Evolutionary conservation across 1,140 invertebrate species (phyloP), one percentile per base, ranked within the genome.

Genomic region (Luehdorfia chinensis): DNA sequence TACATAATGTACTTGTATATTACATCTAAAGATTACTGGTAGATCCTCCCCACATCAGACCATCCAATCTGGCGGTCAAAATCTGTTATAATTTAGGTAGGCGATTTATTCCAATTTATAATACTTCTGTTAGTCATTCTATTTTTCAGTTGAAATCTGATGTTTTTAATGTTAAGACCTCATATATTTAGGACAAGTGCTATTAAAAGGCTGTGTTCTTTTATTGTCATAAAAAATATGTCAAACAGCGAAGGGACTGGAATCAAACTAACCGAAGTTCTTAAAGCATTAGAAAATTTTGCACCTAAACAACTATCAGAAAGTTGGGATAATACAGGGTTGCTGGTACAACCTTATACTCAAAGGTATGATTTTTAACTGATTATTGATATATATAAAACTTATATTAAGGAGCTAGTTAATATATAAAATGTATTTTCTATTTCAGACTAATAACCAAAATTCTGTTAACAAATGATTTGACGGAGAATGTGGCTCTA

Each of bases 281-380:
- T 96, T 2, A 57, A 84, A 9, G 77, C 84, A 43, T 77, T 98
- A 18, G 88, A 95, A 66, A 72, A 87, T 12, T 93, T 94, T 83
- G 95, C 95, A 5, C 90, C 94, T 19, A 75, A 90, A 8, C 74
- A 81, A 2, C 87, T 96, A 6, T 94, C 97, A 0, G 96, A 93
- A 59, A 90, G 88, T 16, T 99, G 97, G 97, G 98, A 99, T 76
- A 99, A 99, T 87, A 97, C 98, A 15, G 97, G 97, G 4, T 80
- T 99, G 3, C 85, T 99, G 5, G 88, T 98, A 6, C 94, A 98
- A 71, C 95, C 96, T 7, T 89, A 89, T 11, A 87, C 81, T 57
- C 71, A 89, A 19, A 90, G 87, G 86, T 75, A 77, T 14, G n/a
- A 6, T 34, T 25, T 45, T 31, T 45, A 18, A 28, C 11, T 4